A percentile compares a stretch with the other conserved stretches of the same genome.
Evolutionary conservation across 2,113 vertebrate genomes (phyloP).

Genomic region (Leuciscus idus): DNA sequence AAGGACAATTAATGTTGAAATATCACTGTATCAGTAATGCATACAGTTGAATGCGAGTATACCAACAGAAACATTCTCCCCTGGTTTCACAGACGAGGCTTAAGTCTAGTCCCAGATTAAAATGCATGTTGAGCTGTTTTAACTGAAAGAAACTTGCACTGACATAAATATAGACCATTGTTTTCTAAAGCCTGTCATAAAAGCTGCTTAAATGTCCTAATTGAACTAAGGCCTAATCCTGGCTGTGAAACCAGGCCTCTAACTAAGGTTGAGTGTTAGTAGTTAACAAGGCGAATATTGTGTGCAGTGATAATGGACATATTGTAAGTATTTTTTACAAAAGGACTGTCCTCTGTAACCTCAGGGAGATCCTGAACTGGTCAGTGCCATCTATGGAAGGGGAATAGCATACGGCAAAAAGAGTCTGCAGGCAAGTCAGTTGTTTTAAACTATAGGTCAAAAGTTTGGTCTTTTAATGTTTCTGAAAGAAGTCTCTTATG

Average conservation of each 20-base stretch:
- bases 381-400: constrained; percentile 96
- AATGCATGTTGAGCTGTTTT: no score
- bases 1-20: neutral
- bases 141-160: no score
- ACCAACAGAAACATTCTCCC: neutral
- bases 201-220: no score
- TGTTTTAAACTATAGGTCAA: neutral
- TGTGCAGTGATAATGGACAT: neutral
- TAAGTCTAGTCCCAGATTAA: no score
- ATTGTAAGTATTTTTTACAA: neutral
- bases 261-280: neutral
- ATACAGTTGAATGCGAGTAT: neutral
- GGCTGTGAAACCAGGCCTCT: no score
- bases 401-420: constrained; percentile 97
- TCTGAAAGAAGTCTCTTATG: neutral
- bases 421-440: constrained; percentile 86
- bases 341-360: neutral
- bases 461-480: neutral
- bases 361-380: constrained; percentile 92
- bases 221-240: no score
- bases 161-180: no score
- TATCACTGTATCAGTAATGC: neutral
- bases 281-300: neutral
- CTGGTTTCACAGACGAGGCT: no score
- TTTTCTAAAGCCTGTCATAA: no score